Percentiles rank a stretch among this genome's conserved stretches.
Conservation (phyloP, 2,113 vertebrate species). For the Eptesicus fuscus region DNA sequence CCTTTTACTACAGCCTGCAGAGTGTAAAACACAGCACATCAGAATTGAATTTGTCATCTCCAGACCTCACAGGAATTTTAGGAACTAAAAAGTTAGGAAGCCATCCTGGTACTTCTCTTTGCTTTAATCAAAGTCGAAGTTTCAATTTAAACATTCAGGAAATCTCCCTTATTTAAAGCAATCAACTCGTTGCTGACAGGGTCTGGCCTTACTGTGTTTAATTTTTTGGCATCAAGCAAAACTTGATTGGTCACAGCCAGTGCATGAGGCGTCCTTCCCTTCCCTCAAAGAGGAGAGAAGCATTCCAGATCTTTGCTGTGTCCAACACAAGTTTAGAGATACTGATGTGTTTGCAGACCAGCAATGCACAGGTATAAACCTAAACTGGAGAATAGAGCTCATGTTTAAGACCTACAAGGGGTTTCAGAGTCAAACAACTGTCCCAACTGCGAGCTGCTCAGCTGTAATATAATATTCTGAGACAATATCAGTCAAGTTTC, state of each 20-base stretch:
- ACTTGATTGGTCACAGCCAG: constrained; percentile 85
- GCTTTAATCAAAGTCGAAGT: constrained; percentile 90
- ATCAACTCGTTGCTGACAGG: constrained; percentile 85
- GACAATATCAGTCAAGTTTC: neutral
- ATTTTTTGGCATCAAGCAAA: constrained; percentile 86
- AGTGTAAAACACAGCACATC: constrained; percentile 89
- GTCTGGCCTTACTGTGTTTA: constrained; percentile 85
- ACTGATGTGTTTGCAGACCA: constrained; percentile 47
- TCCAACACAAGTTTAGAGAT: constrained; percentile 47
- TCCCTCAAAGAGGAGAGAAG: constrained; percentile 59
- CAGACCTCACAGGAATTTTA: constrained; percentile 90
- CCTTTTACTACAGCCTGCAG: constrained; percentile 86
- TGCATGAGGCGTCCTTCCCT: constrained; percentile 60
- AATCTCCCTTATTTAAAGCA: constrained; percentile 91
- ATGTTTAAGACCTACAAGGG: constrained; percentile 39
- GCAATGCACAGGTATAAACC: constrained; percentile 37
- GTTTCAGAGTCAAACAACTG: constrained; percentile 21
- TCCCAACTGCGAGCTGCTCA: neutral
- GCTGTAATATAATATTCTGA: constrained; percentile 46
- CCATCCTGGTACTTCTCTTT: constrained; percentile 85
- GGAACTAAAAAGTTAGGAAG: constrained; percentile 88
- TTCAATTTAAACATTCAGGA: constrained; percentile 90
- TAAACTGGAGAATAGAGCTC: constrained; percentile 60
- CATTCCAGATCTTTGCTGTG: constrained; percentile 67
- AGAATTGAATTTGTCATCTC: constrained; percentile 92